Evolutionary conservation across 2,888 invertebrate species (phyloP).

Genomic region (Athetis lepigone): DNA sequence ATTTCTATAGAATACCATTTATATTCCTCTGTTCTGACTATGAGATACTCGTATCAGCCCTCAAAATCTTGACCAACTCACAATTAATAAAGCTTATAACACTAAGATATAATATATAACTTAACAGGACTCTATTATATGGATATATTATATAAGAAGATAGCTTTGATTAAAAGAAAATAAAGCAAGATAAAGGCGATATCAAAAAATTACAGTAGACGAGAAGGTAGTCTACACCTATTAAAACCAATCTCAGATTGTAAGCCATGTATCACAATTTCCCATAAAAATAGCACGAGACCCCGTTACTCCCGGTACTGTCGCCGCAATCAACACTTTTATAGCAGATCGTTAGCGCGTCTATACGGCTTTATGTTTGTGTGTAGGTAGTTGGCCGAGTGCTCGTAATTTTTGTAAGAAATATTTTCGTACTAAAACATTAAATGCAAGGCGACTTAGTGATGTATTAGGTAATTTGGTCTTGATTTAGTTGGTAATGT

Average conservation of each 20-base stretch:
- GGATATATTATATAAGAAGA: no score
- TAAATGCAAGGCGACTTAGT: constrained; percentile 29
- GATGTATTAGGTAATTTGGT: constrained; percentile 5
- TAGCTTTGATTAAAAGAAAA: no score
- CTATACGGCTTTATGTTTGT: constrained; percentile 49
- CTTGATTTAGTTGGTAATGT: constrained; percentile 3
- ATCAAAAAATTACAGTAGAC: neutral
- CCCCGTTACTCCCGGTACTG: constrained; percentile 35
- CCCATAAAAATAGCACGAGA: constrained; percentile 19
- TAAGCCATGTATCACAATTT: constrained; percentile 14
- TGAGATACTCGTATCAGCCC: no score
- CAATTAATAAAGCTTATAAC: no score
- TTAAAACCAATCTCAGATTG: constrained; percentile 5
- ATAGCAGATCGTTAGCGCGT: constrained; percentile 45
- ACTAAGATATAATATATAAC: no score
- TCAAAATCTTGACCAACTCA: no score
- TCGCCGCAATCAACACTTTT: constrained; percentile 54
- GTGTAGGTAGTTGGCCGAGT: constrained; percentile 6
- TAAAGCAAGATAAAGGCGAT: no score
- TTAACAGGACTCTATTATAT: no score
- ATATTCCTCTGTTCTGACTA: no score
- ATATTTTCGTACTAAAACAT: constrained; percentile 28
- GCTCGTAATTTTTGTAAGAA: constrained; percentile 30
- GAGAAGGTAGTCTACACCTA: neutral
- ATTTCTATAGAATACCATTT: no score